Evolutionary conservation across 2,888 invertebrate genomes (phyloP).

Genomic region (Bellardia bayeri): DNA sequence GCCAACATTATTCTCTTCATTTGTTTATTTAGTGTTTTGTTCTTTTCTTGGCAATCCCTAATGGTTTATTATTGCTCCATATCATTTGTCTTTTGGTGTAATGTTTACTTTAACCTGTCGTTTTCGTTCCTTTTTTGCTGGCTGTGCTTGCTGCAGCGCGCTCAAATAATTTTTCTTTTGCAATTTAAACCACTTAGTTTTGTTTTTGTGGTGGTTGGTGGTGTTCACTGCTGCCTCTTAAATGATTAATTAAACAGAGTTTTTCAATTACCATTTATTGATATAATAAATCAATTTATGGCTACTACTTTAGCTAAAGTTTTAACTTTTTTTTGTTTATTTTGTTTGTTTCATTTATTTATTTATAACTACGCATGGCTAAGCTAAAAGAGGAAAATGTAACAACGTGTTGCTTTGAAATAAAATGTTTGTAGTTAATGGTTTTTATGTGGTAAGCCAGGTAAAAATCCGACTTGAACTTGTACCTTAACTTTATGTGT

Average conservation of each 20-base stretch:
- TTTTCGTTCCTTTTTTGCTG: slow-evolving; percentile 21
- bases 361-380: slow-evolving; percentile 65
- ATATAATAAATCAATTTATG: slow-evolving; percentile 79
- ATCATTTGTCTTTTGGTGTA: slow-evolving; percentile 69
- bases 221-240: slow-evolving; percentile 65
- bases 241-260: slow-evolving; percentile 80
- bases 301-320: slow-evolving; percentile 69
- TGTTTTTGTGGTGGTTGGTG: background rate
- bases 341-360: slow-evolving; percentile 27
- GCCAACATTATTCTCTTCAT: slow-evolving; percentile 35
- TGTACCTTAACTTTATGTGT: slow-evolving; percentile 51
- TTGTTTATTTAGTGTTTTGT: slow-evolving; percentile 27
- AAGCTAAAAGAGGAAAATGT: slow-evolving; percentile 28
- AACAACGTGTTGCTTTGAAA: slow-evolving; percentile 14
- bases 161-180: slow-evolving; percentile 56
- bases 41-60: slow-evolving; percentile 45
- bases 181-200: slow-evolving; percentile 49
- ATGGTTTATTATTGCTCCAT: slow-evolving; percentile 67
- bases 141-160: background rate
- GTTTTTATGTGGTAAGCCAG: background rate
- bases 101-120: slow-evolving; percentile 68
- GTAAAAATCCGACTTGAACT: slow-evolving; percentile 65
- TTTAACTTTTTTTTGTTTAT: background rate
- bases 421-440: slow-evolving; percentile 26
- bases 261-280: slow-evolving; percentile 80